A percentile compares a stretch with the other conserved stretches of the same genome.
Conservation (phyloP, 2,888 invertebrate species). For the Napeogenes inachia region DNA sequence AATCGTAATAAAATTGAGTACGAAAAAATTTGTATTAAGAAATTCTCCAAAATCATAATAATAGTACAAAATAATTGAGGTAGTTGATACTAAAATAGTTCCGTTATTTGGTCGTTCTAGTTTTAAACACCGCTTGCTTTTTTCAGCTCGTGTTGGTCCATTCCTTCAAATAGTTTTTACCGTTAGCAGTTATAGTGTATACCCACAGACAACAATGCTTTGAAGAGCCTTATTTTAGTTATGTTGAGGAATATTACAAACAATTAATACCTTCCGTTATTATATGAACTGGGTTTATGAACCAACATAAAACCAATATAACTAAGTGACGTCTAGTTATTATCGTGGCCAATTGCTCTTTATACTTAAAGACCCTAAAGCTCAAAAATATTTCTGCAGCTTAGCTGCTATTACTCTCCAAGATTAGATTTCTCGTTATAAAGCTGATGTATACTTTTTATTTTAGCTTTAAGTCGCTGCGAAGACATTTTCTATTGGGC, state of each 20-base stretch:
- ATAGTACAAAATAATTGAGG: background rate
- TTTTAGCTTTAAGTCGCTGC: background rate
- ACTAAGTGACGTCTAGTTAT: background rate
- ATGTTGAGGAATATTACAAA: background rate
- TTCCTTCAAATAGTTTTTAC: slow-evolving; percentile 21
- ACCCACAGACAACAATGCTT: background rate
- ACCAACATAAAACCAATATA: too few species aligned
- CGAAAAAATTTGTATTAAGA: background rate
- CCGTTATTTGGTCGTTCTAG: slow-evolving; percentile 1
- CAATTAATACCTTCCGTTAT: background rate
- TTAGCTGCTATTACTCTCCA: background rate
- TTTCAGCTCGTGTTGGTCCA: background rate
- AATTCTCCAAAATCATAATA: background rate
- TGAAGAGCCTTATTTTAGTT: background rate
- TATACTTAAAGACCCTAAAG: too few species aligned
- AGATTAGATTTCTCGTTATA: background rate
- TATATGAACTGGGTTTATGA: background rate
- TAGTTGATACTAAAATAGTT: slow-evolving; percentile 6
- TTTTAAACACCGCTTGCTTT: slow-evolving; percentile 12
- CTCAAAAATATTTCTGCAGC: too few species aligned
- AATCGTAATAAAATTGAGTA: background rate
- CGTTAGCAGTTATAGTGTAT: background rate
- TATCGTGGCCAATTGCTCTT: background rate
- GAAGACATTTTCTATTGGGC: slow-evolving; percentile 6
- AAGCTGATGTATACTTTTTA: background rate